A percentile compares a stretch with the other conserved stretches of the same genome.
phyloP scores from a whole-genome alignment of 92 coral and sea anemone species.

The Bergia sp. region DNA sequence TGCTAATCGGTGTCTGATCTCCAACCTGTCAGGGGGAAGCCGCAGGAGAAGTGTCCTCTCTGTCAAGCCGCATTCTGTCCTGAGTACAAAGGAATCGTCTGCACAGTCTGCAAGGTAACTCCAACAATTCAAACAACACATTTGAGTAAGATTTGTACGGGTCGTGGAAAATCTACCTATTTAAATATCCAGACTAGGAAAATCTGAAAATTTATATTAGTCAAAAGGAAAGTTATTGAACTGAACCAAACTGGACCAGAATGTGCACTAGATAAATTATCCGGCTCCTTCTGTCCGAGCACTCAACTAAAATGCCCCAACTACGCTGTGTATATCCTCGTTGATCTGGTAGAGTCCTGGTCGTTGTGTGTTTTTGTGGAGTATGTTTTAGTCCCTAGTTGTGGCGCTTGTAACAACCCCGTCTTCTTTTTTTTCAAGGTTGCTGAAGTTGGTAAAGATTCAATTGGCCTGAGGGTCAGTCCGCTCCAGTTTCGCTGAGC shows the following conservation, averaged over 20 bases:
- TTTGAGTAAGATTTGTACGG: too few species aligned
- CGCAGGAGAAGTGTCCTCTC: slow-evolving; percentile 94
- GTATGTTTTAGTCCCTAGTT: background rate
- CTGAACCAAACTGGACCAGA: too few species aligned
- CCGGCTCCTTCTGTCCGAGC: too few species aligned
- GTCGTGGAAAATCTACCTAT: too few species aligned
- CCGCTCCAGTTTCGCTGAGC: slow-evolving; percentile 93
- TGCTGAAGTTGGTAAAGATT: slow-evolving; percentile 96
- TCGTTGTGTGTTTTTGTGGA: background rate
- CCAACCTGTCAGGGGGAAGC: slow-evolving; percentile 79
- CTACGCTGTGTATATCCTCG: too few species aligned
- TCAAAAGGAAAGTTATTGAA: too few species aligned
- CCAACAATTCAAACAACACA: background rate
- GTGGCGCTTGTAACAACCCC: background rate
- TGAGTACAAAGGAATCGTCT: slow-evolving; percentile 92
- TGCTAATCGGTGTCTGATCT: background rate
- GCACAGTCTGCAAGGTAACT: slow-evolving; percentile 88
- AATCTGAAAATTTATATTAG: too few species aligned
- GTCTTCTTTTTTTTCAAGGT: slow-evolving; percentile 58
- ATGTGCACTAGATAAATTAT: too few species aligned
- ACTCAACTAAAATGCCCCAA: too few species aligned
- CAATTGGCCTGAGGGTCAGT: slow-evolving; percentile 92
- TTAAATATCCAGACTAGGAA: too few species aligned
- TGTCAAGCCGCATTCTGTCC: slow-evolving; percentile 96
- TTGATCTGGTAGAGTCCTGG: background rate